phyloP scores from a whole-genome alignment of 1,140 invertebrate genomes.

The Apolygus lucorum region DNA sequence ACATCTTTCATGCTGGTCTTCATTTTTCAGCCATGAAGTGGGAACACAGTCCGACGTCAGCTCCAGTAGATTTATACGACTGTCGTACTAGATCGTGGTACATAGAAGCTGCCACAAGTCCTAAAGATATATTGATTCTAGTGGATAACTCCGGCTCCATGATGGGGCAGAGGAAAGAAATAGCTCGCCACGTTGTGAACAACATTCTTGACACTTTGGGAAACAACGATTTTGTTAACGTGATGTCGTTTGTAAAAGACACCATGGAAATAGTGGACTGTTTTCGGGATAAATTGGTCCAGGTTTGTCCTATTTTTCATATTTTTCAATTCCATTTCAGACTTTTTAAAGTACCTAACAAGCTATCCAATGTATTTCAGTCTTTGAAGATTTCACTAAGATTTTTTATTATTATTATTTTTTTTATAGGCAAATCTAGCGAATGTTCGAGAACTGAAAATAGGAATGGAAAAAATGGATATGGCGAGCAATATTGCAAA shows the following conservation, averaged over 20 bases:
- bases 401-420: neutral
- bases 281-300: slow-evolving; percentile 76
- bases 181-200: slow-evolving; percentile 87
- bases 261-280: slow-evolving; percentile 75
- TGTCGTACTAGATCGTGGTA: slow-evolving; percentile 86
- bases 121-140: slow-evolving; percentile 89
- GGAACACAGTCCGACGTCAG: slow-evolving; percentile 37
- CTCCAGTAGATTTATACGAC: slow-evolving; percentile 76
- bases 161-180: slow-evolving; percentile 85
- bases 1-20: too few relatives aligned
- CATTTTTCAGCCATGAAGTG: slow-evolving; percentile 51
- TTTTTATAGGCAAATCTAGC: slow-evolving; percentile 67
- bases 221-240: slow-evolving; percentile 97
- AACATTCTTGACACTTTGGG: slow-evolving; percentile 94
- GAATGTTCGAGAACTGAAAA: slow-evolving; percentile 77
- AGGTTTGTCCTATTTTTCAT: too few relatives aligned
- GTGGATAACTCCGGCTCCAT: slow-evolving; percentile 94
- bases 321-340: too few relatives aligned
- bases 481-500: slow-evolving; percentile 86
- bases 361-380: slow-evolving; percentile 4
- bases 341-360: too few relatives aligned
- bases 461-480: slow-evolving; percentile 59
- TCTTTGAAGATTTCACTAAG: neutral
- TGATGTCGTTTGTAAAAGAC: slow-evolving; percentile 74
- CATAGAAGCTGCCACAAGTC: slow-evolving; percentile 91